phyloP scores from a whole-genome alignment of 2,888 invertebrate genomes.

The Melieria omissa region DNA sequence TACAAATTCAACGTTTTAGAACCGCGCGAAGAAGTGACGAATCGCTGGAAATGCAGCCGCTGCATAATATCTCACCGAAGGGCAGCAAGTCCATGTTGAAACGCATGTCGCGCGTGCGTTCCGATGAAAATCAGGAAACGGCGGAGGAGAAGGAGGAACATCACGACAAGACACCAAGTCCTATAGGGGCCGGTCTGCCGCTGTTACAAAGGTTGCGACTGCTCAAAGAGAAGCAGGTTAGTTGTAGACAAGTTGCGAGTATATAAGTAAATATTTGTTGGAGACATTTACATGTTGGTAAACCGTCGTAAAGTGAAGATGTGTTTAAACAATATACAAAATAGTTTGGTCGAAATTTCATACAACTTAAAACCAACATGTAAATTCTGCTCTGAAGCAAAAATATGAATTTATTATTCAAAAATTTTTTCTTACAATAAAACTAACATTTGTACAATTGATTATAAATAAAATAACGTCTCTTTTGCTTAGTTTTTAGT shows the following conservation, averaged over 20 bases:
- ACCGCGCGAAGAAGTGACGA: constrained; percentile 68
- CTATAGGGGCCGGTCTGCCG: constrained; percentile 86
- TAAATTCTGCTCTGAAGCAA: too few relatives aligned
- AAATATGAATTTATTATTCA: too few relatives aligned
- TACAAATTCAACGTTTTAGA: constrained; percentile 32
- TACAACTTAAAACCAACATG: too few relatives aligned
- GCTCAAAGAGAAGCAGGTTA: constrained; percentile 85
- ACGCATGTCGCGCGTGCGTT: constrained; percentile 80
- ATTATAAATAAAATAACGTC: too few relatives aligned
- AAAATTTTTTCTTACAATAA: too few relatives aligned
- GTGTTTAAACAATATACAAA: too few relatives aligned
- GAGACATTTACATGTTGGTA: background rate
- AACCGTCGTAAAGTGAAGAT: too few relatives aligned
- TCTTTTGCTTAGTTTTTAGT: too few relatives aligned
- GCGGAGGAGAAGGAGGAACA: constrained; percentile 69
- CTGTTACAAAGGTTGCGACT: constrained; percentile 80
- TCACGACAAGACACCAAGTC: constrained; percentile 72
- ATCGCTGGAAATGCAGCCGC: constrained; percentile 76
- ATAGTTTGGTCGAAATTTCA: too few relatives aligned
- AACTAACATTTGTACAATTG: too few relatives aligned
- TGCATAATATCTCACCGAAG: constrained; percentile 67
- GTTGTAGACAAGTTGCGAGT: constrained; percentile 39
- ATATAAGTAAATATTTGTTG: background rate
- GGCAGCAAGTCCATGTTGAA: constrained; percentile 72
- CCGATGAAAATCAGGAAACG: constrained; percentile 75